Evolutionary conservation across 53 echinoderm and acorn worm species (phyloP).

Genomic region (Antedon mediterranea): DNA sequence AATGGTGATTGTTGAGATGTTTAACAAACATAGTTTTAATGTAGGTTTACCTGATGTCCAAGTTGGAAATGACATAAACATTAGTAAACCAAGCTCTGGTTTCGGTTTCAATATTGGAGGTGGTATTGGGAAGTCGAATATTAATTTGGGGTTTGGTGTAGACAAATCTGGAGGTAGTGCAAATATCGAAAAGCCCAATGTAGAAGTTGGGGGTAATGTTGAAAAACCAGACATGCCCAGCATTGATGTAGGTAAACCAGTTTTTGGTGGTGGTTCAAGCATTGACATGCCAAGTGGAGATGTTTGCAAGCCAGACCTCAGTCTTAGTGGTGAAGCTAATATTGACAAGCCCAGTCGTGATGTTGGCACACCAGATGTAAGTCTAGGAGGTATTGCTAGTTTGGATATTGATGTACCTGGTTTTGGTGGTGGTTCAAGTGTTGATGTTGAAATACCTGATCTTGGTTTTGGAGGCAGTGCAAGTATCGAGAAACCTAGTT

Average conservation of each 20-base stretch:
- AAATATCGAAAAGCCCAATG: not conserved
- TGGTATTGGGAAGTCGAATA: not conserved
- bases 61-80: not conserved
- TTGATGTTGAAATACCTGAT: not conserved
- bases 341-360: not conserved
- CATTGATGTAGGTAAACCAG: not conserved
- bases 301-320: not conserved
- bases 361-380: not conserved
- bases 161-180: not conserved
- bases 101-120: not conserved
- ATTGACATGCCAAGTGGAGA: not conserved
- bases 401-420: constrained; percentile 5
- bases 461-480: not conserved
- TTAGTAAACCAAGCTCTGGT: not conserved
- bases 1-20: no score
- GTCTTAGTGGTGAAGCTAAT: not conserved
- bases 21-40: not conserved
- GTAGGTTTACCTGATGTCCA: not conserved
- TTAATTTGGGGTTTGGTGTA: not conserved
- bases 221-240: not conserved
- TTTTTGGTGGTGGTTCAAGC: not conserved
- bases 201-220: not conserved
- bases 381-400: not conserved
- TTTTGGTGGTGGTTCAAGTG: not conserved
- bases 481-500: not conserved